phyloP scores from a whole-genome alignment of 1,140 invertebrate species.

The Conus betulinus region DNA sequence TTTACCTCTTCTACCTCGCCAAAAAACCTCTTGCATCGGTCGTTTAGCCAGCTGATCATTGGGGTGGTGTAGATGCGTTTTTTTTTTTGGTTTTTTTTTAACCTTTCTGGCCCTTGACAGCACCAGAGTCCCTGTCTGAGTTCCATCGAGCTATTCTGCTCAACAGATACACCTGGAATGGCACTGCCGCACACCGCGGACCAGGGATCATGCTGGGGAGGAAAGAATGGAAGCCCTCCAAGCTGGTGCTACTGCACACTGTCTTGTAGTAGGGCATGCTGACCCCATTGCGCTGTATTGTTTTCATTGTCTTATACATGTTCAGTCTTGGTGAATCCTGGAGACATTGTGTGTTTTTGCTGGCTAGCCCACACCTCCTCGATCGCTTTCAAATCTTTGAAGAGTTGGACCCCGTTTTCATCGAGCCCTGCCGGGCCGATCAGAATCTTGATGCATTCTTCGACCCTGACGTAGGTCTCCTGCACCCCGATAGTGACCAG shows the following conservation, averaged over 20 bases:
- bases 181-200: neutral
- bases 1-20: constrained; percentile 7
- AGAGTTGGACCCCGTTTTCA: constrained; percentile 23
- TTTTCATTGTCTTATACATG: constrained; percentile 4
- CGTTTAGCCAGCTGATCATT: neutral
- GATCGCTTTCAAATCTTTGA: constrained; percentile 18
- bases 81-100: too few species aligned
- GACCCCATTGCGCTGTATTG: neutral
- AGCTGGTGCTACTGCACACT: constrained; percentile 2
- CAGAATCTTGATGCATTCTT: neutral
- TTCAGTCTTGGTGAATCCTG: constrained; percentile 21
- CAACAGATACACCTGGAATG: constrained; percentile 34
- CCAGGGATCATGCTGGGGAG: constrained; percentile 17
- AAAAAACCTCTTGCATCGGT: neutral
- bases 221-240: constrained; percentile 34
- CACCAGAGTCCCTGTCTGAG: neutral
- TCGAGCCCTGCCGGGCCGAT: constrained; percentile 26
- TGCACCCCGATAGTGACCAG: constrained; percentile 17
- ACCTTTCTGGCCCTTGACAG: constrained; percentile 1
- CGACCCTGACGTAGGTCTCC: neutral
- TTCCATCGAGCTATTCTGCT: constrained; percentile 15
- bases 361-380: neutral
- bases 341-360: constrained; percentile 16
- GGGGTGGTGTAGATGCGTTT: neutral
- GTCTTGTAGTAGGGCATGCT: constrained; percentile 6